phyloP scores from a whole-genome alignment of 2,113 vertebrate species.

The Dicentrarchus labrax region DNA sequence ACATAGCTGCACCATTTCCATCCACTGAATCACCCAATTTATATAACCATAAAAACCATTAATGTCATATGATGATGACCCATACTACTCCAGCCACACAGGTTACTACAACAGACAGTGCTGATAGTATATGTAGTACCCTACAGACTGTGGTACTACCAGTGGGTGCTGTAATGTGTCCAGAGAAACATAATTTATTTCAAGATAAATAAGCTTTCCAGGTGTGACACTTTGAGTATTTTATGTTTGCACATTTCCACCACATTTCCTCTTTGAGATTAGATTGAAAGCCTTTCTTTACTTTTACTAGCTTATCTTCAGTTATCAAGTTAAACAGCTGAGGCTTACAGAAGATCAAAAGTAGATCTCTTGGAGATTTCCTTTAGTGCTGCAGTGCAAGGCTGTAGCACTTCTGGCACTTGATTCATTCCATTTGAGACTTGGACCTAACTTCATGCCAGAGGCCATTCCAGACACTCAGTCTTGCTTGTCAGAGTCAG shows the following conservation, averaged over 20 bases:
- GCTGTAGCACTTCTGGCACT: conserved; percentile 44
- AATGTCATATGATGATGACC: neutral
- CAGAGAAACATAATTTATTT: neutral
- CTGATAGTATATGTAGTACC: neutral
- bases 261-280: conserved; percentile 59
- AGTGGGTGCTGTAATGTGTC: neutral
- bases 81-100: neutral
- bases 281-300: conserved; percentile 42
- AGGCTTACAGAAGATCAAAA: conserved; percentile 54
- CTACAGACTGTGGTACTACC: neutral
- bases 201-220: conserved; percentile 19
- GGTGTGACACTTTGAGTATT: conserved; percentile 22
- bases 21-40: conserved; percentile 10
- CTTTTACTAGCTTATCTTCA: conserved; percentile 32
- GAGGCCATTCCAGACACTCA: conserved; percentile 35
- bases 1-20: conserved; percentile 10
- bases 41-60: conserved; percentile 29
- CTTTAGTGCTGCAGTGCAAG: conserved; percentile 25
- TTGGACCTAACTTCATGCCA: conserved; percentile 42
- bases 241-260: conserved; percentile 47
- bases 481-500: conserved; percentile 46
- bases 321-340: conserved; percentile 51
- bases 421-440: conserved; percentile 53
- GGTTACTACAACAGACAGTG: neutral
- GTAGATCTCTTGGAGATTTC: conserved; percentile 45